Evolutionary conservation across 2,113 vertebrate species (phyloP).

Genomic region (Salminus brasiliensis): DNA sequence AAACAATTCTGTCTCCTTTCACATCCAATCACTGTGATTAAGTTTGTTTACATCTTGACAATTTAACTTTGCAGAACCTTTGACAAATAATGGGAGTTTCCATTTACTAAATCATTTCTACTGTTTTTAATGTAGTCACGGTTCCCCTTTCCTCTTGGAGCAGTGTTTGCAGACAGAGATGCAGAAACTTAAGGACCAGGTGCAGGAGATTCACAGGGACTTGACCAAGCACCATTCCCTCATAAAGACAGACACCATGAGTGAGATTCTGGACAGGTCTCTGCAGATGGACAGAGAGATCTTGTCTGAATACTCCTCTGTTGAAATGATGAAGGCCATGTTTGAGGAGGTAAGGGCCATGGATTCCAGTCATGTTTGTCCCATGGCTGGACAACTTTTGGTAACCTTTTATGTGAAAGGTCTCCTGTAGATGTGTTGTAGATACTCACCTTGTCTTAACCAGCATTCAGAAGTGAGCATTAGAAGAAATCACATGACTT

Average conservation of each 20-base stretch:
- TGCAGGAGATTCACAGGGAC: conserved; percentile 84
- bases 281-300: conserved; percentile 80
- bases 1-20: too few relatives aligned
- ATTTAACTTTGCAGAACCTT: too few relatives aligned
- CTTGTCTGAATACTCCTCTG: conserved; percentile 68
- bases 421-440: too few relatives aligned
- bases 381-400: background rate
- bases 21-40: too few relatives aligned
- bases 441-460: too few relatives aligned
- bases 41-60: too few relatives aligned
- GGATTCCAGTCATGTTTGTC: background rate
- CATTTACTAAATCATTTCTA: too few relatives aligned
- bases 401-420: too few relatives aligned
- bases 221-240: conserved; percentile 87
- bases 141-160: background rate
- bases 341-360: conserved; percentile 79
- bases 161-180: conserved; percentile 80
- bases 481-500: too few relatives aligned
- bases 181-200: conserved; percentile 84
- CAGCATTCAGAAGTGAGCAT: too few relatives aligned
- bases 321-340: conserved; percentile 75
- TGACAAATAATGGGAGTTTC: too few relatives aligned
- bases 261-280: conserved; percentile 78
- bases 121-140: background rate
- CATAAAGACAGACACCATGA: conserved; percentile 82